Conservation (phyloP, 1,140 invertebrate species). For the Caenorhabditis brenneri region DNA sequence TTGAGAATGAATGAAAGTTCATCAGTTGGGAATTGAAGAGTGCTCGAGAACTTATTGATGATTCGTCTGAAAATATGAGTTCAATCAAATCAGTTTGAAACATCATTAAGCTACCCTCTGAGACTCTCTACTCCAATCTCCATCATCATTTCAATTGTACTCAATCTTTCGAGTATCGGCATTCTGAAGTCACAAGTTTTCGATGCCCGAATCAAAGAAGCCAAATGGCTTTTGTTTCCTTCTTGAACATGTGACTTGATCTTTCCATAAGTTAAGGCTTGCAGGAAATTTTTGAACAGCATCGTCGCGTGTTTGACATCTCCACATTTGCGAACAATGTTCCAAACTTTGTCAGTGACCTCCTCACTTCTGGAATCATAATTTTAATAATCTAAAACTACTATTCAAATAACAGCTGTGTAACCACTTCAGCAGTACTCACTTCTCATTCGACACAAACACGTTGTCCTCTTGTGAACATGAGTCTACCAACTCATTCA, state of each 20-base stretch:
- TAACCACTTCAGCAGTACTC: background rate
- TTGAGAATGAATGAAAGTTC: background rate
- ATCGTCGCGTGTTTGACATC: background rate
- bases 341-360: slow-evolving; percentile 18
- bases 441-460: slow-evolving; percentile 30
- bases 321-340: background rate
- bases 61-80: background rate
- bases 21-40: background rate
- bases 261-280: slow-evolving; percentile 14
- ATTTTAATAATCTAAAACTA: background rate
- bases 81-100: background rate
- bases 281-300: slow-evolving; percentile 10
- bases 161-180: background rate
- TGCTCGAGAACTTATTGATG: background rate
- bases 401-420: background rate
- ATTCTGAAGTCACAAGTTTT: slow-evolving; percentile 10
- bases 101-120: background rate
- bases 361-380: background rate
- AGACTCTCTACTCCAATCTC: slow-evolving; percentile 20
- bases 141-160: slow-evolving; percentile 28
- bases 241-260: slow-evolving; percentile 27
- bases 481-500: background rate
- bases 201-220: background rate
- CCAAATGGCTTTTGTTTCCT: slow-evolving; percentile 5
- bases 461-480: background rate